Evolutionary conservation across 2,888 invertebrate genomes (phyloP).

Genomic region (Holacanthella duospinosa): DNA sequence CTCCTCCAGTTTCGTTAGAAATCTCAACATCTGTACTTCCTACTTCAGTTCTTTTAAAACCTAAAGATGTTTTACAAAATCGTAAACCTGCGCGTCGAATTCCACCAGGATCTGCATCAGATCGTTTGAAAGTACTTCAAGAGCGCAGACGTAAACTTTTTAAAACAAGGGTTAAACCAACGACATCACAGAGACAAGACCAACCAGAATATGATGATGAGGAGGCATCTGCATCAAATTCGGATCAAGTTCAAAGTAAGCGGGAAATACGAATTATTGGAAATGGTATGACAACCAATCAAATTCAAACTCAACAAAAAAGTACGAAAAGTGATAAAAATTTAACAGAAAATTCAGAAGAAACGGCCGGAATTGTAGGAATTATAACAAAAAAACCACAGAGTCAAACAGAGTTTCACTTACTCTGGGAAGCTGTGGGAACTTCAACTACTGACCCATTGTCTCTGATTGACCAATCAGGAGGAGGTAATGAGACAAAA

Average conservation of each 20-base stretch:
- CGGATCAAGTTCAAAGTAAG: slow-evolving; percentile 14
- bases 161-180: slow-evolving; percentile 9
- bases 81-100: slow-evolving; percentile 34
- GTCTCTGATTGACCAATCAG: background rate
- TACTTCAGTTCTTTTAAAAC: slow-evolving; percentile 24
- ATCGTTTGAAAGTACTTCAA: slow-evolving; percentile 27
- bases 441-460: slow-evolving; percentile 8
- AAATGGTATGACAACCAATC: background rate
- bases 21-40: slow-evolving; percentile 23
- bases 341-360: slow-evolving; percentile 31
- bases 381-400: slow-evolving; percentile 13
- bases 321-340: background rate
- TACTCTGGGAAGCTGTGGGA: slow-evolving; percentile 7
- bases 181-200: background rate
- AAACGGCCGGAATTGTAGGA: slow-evolving; percentile 27
- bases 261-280: slow-evolving; percentile 17
- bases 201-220: slow-evolving; percentile 8
- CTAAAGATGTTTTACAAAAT: slow-evolving; percentile 31
- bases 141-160: slow-evolving; percentile 26
- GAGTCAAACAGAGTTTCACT: background rate
- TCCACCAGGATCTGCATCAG: slow-evolving; percentile 32
- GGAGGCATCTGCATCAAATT: background rate
- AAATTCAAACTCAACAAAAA: background rate
- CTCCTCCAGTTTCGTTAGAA: background rate
- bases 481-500: background rate